Evolutionary conservation across 2,797 vertebrate species (phyloP), one percentile per base, ranked within the genome.

Genomic region (Hydrocynus forskahlii): DNA sequence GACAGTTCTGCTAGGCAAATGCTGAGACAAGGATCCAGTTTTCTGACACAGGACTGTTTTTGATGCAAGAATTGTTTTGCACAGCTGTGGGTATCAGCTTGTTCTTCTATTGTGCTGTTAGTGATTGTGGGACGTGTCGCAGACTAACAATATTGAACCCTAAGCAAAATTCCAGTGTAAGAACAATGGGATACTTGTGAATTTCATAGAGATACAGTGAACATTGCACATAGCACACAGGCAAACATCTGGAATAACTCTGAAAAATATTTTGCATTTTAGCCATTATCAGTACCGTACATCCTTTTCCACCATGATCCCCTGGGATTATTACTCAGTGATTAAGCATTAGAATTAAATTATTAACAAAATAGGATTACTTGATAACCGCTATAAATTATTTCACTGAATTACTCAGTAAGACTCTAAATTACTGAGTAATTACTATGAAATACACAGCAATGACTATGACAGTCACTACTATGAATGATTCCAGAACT

Each of bases 121-220:
- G n/a, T 13, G 17, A 57, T 73, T 13, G 25, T 16, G 50, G 17
- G 21, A 23, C 19, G 16, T 48, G 48, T 54, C 4, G 2, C 25
- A 54, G 8, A 71, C 21, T 54, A 54, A 35, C 69, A 54, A 10
- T 25, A 19, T 5, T 54, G 21, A 29, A 52, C 21, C 12, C 12
- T 52, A 25, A 70, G 67, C 48, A 45, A 4, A 29, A 55, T 72
- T 72, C 50, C 50, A 55, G 23, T 29, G 14, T 72, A 72, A 55
- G 25, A 72, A 72, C 21, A 52, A 70, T 50, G 23, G 21, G 13
- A 5, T 13, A 25, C n/a, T 29, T 50, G 48, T 52, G 0, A 17
- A 2, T 14, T 48, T 21, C n/a, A 48, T 4, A 50, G 6, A 29
- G 29, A 71, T 17, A 71, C n/a, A 67, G 38, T 64, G 16, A 25